phyloP scores from a whole-genome alignment of 2,113 vertebrate genomes.

The Psittacara wagleri region DNA sequence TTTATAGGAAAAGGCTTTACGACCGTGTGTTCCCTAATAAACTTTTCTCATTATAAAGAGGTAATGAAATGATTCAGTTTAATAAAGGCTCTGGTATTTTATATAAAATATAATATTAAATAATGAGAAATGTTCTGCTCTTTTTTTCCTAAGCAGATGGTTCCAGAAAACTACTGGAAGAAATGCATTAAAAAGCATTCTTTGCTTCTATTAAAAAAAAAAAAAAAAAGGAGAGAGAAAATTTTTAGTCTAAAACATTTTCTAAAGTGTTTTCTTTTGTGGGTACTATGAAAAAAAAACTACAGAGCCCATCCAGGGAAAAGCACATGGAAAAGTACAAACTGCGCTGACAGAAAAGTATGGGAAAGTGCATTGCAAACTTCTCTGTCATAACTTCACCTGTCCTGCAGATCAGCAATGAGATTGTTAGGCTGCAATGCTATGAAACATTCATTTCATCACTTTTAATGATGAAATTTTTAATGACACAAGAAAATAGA shows the following conservation, averaged over 20 bases:
- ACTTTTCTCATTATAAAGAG: conserved; percentile 37
- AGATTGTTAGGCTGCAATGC: neutral
- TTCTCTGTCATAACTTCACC: neutral
- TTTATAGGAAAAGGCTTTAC: conserved; percentile 17
- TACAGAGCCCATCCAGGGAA: neutral
- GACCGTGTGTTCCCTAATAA: neutral
- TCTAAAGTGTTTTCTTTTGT: neutral
- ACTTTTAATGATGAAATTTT: neutral
- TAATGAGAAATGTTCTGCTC: neutral
- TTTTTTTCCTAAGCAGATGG: neutral
- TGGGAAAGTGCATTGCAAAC: neutral
- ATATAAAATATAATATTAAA: conserved; percentile 14
- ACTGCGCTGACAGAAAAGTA: neutral
- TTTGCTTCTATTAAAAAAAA: neutral
- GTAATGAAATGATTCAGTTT: conserved; percentile 36
- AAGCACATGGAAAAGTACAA: rapidly evolving
- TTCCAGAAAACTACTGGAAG: neutral
- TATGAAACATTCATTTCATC: neutral
- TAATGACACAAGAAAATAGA: neutral
- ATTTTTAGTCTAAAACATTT: neutral
- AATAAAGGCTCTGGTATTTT: conserved; percentile 25
- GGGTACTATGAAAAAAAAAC: neutral
- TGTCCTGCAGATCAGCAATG: neutral
- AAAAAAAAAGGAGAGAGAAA: neutral
- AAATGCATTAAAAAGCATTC: neutral